Conservation (phyloP, 2,113 vertebrate genomes). For the Chinchilla lanigera region DNA sequence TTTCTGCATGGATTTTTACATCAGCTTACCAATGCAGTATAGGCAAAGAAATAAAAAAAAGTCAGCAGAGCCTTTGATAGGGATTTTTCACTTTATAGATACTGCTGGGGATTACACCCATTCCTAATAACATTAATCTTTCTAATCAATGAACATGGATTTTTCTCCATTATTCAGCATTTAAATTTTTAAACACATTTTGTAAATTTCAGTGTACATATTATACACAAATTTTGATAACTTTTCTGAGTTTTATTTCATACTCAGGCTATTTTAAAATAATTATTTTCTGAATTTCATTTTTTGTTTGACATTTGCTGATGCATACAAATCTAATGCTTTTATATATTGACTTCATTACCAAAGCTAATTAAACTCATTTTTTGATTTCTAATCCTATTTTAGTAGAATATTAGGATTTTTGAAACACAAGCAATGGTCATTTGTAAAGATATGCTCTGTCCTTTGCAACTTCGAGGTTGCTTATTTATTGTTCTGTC, state of each 20-base stretch:
- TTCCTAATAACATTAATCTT: background rate
- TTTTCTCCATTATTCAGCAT: background rate
- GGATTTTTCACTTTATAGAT: background rate
- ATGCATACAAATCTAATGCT: background rate
- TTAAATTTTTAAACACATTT: background rate
- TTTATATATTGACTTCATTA: background rate
- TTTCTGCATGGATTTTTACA: background rate
- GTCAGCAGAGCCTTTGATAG: background rate
- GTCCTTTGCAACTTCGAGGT: background rate
- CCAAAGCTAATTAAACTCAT: background rate
- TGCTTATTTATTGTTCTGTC: background rate
- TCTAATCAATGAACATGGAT: background rate
- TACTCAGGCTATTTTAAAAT: background rate
- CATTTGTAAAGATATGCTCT: background rate
- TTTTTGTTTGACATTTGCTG: background rate
- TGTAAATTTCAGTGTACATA: background rate
- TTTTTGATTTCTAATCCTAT: background rate
- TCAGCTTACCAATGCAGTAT: background rate
- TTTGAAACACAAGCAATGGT: background rate
- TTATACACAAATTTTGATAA: background rate
- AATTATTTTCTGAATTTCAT: background rate
- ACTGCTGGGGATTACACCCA: background rate
- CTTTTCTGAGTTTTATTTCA: background rate
- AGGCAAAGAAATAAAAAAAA: background rate
- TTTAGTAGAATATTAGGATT: background rate